phyloP scores from a whole-genome alignment of 2,888 invertebrate genomes.

The Agrilus mali region DNA sequence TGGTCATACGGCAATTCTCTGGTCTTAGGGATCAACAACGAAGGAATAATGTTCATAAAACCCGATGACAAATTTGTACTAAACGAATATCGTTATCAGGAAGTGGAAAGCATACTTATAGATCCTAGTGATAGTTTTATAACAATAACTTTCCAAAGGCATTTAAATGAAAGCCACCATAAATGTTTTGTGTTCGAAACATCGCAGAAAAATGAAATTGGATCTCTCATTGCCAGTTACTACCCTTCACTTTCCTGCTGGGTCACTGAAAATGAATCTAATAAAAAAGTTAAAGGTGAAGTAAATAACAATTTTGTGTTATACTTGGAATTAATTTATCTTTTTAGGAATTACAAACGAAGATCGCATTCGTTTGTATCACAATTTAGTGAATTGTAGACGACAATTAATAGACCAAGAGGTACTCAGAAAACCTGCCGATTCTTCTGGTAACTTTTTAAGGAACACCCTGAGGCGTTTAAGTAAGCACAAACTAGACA shows the following conservation, averaged over 20 bases:
- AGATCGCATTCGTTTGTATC: conserved; percentile 76
- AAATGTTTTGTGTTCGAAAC: conserved; percentile 92
- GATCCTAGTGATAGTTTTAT: conserved; percentile 89
- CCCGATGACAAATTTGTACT: conserved; percentile 85
- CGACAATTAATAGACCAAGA: conserved; percentile 74
- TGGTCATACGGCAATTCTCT: conserved; percentile 74
- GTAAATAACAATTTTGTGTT: neutral
- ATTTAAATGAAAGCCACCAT: conserved; percentile 50
- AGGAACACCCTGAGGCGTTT: conserved; percentile 76
- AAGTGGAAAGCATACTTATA: conserved; percentile 81
- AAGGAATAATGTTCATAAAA: conserved; percentile 82
- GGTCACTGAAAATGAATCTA: conserved; percentile 60
- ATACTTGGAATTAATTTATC: conserved; percentile 13
- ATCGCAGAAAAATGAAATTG: conserved; percentile 79
- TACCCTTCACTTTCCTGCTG: conserved; percentile 74
- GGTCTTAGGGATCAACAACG: conserved; percentile 78
- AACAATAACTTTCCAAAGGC: conserved; percentile 72
- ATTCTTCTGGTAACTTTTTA: conserved; percentile 73
- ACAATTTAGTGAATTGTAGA: conserved; percentile 73
- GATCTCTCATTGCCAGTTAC: conserved; percentile 83
- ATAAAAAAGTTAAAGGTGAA: conserved; percentile 41
- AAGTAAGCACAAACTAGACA: conserved; percentile 74
- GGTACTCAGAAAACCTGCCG: conserved; percentile 68
- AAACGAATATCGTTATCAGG: conserved; percentile 80
- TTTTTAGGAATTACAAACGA: conserved; percentile 63